Evolutionary conservation across 2,888 invertebrate species (phyloP).

Genomic region (Limnephilus marmoratus): DNA sequence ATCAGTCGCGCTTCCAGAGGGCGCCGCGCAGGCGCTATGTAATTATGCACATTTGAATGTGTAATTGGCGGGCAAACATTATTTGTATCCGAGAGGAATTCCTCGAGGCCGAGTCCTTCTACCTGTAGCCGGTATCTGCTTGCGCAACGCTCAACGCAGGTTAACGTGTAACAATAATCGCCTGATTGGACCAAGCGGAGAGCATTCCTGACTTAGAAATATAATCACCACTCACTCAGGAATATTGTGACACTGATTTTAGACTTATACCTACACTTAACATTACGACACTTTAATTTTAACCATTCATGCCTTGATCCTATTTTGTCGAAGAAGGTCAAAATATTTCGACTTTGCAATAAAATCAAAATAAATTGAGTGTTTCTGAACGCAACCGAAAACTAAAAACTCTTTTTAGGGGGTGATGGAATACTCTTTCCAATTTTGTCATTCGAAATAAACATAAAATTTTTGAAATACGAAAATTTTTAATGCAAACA

Average conservation of each 20-base stretch:
- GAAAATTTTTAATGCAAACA: no score
- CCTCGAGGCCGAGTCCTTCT: background rate
- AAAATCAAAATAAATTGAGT: no score
- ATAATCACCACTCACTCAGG: background rate
- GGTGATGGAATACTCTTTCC: no score
- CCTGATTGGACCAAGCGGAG: background rate
- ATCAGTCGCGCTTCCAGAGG: background rate
- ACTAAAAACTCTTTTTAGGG: no score
- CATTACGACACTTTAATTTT: background rate
- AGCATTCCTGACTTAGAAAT: background rate
- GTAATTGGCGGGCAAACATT: conserved; percentile 32
- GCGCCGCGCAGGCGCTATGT: conserved; percentile 24
- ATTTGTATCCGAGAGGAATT: conserved; percentile 12
- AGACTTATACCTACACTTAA: background rate
- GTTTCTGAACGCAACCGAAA: no score
- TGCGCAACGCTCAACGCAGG: background rate
- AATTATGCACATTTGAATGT: conserved; percentile 40
- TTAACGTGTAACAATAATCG: background rate
- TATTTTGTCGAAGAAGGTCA: no score
- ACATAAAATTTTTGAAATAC: no score
- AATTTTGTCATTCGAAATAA: no score
- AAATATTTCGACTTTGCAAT: no score
- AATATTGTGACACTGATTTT: background rate
- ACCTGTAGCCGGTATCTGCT: background rate
- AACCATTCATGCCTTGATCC: no score